Evolutionary conservation across 2,888 invertebrate species (phyloP).

Genomic region (Archaeoteleia sp.): DNA sequence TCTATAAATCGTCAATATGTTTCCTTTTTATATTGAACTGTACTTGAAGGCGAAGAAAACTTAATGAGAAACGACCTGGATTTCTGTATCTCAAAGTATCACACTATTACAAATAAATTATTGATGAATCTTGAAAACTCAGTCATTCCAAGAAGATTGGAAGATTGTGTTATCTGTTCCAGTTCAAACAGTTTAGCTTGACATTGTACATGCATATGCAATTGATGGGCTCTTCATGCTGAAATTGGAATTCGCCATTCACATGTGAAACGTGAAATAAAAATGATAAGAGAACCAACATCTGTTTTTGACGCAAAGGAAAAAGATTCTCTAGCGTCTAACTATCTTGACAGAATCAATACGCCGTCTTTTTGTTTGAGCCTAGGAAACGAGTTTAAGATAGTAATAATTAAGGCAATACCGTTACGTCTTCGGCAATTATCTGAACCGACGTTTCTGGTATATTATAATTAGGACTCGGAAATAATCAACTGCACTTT

Average conservation of each 20-base stretch:
- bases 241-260: slow-evolving; percentile 52
- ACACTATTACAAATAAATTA: no score
- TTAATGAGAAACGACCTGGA: no score
- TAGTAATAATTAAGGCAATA: slow-evolving; percentile 49
- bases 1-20: no score
- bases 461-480: slow-evolving; percentile 49
- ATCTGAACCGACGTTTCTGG: slow-evolving; percentile 44
- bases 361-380: slow-evolving; percentile 35
- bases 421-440: slow-evolving; percentile 48
- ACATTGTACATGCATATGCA: slow-evolving; percentile 42
- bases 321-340: slow-evolving; percentile 54
- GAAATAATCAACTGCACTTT: slow-evolving; percentile 48
- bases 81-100: no score
- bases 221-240: slow-evolving; percentile 49
- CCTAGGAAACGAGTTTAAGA: slow-evolving; percentile 35
- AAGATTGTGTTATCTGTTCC: slow-evolving; percentile 8
- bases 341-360: slow-evolving; percentile 53
- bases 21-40: no score
- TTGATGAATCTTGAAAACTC: no score
- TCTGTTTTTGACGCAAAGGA: slow-evolving; percentile 54
- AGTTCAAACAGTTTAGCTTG: slow-evolving; percentile 26
- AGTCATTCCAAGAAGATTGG: background rate
- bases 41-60: no score
- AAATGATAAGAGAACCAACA: slow-evolving; percentile 43
- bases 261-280: slow-evolving; percentile 38